Evolutionary conservation across 2,797 vertebrate genomes (phyloP).

Genomic region (Oceanodroma leucorhoa): DNA sequence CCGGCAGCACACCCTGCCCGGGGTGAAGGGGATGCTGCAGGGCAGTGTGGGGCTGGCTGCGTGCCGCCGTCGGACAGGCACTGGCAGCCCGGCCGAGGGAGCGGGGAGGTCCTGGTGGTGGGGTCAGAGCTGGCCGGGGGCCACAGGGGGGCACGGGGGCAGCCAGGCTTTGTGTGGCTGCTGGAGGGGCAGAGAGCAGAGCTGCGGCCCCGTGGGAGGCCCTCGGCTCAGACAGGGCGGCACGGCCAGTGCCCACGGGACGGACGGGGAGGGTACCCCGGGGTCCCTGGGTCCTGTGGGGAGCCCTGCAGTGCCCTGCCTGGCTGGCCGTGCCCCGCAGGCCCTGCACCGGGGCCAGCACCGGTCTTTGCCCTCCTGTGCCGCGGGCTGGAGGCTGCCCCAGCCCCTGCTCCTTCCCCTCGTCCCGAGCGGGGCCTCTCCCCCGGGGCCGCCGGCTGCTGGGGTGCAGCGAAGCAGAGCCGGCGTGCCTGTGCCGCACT

Average conservation of each 20-base stretch:
- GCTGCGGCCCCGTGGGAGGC: background rate
- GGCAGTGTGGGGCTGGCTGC: background rate
- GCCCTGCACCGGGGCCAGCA: background rate
- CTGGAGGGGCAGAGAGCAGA: background rate
- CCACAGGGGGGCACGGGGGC: accelerated
- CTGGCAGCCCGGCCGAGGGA: accelerated
- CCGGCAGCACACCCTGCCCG: accelerated
- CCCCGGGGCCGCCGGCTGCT: background rate
- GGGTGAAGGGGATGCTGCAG: background rate
- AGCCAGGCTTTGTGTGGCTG: background rate
- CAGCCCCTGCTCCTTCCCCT: background rate
- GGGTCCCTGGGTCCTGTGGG: background rate
- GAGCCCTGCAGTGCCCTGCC: background rate
- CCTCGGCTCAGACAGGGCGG: background rate
- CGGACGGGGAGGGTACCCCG: accelerated
- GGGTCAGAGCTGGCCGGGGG: background rate
- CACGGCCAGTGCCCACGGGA: accelerated
- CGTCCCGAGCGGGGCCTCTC: background rate
- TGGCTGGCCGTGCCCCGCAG: accelerated
- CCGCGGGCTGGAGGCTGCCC: background rate
- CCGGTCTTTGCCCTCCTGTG: background rate
- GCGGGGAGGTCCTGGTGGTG: background rate
- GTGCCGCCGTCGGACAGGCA: accelerated
- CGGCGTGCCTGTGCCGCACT: accelerated
- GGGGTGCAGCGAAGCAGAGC: background rate